Conservation (phyloP, 2,888 invertebrate species). For the Panopea generosa region DNA sequence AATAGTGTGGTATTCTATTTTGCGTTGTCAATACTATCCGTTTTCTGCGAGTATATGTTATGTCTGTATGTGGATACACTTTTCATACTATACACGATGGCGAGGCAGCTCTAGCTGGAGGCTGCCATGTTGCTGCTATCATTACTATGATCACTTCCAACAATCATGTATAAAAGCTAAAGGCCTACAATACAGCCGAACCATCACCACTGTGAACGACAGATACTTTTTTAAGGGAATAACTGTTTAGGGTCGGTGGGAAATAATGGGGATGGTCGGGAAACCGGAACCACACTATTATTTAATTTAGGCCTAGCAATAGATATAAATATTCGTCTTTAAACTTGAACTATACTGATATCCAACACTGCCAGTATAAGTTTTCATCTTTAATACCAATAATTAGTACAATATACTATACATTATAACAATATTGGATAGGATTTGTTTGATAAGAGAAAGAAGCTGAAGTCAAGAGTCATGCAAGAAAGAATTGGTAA, state of each 20-base stretch:
- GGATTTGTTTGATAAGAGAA: slow-evolving; percentile 1
- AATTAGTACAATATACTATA: neutral
- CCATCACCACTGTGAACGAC: neutral
- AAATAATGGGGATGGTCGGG: too few relatives aligned
- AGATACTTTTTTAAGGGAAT: slow-evolving; percentile 1
- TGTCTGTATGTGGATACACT: too few relatives aligned
- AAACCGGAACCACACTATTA: too few relatives aligned
- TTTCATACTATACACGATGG: slow-evolving; percentile 2
- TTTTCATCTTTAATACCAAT: slow-evolving; percentile 1
- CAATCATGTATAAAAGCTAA: too few relatives aligned
- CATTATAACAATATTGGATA: slow-evolving; percentile 1
- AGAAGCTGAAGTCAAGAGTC: slow-evolving; percentile 3
- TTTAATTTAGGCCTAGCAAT: too few relatives aligned
- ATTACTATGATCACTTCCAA: slow-evolving; percentile 2
- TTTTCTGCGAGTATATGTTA: too few relatives aligned
- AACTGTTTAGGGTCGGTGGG: too few relatives aligned
- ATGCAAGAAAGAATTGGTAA: slow-evolving; percentile 1
- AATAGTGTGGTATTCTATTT: neutral
- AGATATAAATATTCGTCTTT: too few relatives aligned
- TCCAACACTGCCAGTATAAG: slow-evolving; percentile 2
- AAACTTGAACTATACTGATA: slow-evolving; percentile 3
- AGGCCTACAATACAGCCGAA: too few relatives aligned
- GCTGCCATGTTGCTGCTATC: slow-evolving; percentile 3
- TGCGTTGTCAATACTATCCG: too few relatives aligned
- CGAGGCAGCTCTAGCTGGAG: slow-evolving; percentile 3